Base-by-base conservation (phyloP, 1,140 invertebrate genomes). In the Drosophila pandora region DNA sequence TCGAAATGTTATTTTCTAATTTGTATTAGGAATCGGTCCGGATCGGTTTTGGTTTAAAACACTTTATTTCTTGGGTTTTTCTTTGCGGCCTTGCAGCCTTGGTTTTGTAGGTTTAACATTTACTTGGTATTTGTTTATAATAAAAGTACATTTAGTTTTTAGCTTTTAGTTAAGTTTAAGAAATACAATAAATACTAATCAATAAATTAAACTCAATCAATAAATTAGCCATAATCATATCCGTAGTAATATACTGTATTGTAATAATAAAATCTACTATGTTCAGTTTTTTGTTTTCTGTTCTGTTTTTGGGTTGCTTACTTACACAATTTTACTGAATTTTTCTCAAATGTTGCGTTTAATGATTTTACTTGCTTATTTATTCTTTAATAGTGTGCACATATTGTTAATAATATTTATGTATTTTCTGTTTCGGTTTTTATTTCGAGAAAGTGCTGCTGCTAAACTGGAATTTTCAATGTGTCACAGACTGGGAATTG, bases 161-260 rank as follows among this genome's bases (percentile, higher is more conserved):
- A 85, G 57, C 52, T 75, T 77, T 80, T 76, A 37, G 13, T 43
- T 43, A 21, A 57, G 50, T 72, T 85, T 85, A 75, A 45, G 57
- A 59, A 67, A 55, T 85, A 84, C 79, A 87, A 88, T 87, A 87
- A 88, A 88, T 87, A 87, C 82, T 87, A 87, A 88, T 88, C 65
- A 87, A 87, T 87, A 88, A 87, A 87, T 85, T 83, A 85, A 85
- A 75, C 79, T 78, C 65, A 57, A 43, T 85, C 77, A 87, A 88
- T 87, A 88, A 88, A 76, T 88, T 82, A 88, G 75, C 62, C 78
- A 78, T 78, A 62, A 53, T 80, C 22, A 32, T 80, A 80, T 58
- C 69, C 50, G 57, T 45, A 39, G 22, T 55, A 69, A 47, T 54
- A 39, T 79, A 57, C 55, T 73, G 50, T 76, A 70, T 68, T 50